Base-by-base conservation (phyloP, 2,888 invertebrate species). In the Diabrotica balteata region DNA sequence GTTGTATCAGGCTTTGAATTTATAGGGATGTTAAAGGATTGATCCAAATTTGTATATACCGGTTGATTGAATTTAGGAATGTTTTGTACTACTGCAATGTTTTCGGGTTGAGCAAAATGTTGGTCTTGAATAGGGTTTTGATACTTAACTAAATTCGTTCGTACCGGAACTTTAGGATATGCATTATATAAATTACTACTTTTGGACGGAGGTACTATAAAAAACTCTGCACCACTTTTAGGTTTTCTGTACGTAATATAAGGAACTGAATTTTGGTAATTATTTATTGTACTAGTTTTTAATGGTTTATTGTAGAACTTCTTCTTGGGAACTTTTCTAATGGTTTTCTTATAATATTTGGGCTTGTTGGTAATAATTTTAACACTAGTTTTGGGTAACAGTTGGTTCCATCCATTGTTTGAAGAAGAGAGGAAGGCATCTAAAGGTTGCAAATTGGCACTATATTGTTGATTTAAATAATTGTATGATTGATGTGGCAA, bases 331-430 rank as follows among this genome's bases (percentile, higher is more conserved):
- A 42, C 17, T 44, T 44, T 8, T n/a, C 7, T 42, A 42, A 50
- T 22, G 7, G 11, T 43, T 58, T 64, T 64, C 32, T 59, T 64
- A 32, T 58, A 57, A 8, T 52, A 52, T 8, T 61, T 51, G 8
- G 59, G 50, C 45, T 45, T 52, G 22, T 0, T 9, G 7, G 32
- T 53, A 53, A 5, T 50, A 49, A 32, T 49, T 32, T 60, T 51
- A 44, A 44, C 44, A 51, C n/a, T 53, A 43, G 1, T 22, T 46
- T 45, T 60, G 22, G 60, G 52, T 52, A 44, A 10, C 7, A 22
- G 9, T 4, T 51, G 52, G 10, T 9, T 55, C 63, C 63, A 63
- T 63, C 55, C 42, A 7, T 11, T 55, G 17, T 59, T 59, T 0
- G 47, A 11, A n/a, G 54, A 43, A 5, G 7, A 8, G 7, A 54